A percentile compares a stretch with the other conserved stretches of the same genome.
phyloP scores from a whole-genome alignment of 2,888 invertebrate genomes.

The Bombyx huttoni region DNA sequence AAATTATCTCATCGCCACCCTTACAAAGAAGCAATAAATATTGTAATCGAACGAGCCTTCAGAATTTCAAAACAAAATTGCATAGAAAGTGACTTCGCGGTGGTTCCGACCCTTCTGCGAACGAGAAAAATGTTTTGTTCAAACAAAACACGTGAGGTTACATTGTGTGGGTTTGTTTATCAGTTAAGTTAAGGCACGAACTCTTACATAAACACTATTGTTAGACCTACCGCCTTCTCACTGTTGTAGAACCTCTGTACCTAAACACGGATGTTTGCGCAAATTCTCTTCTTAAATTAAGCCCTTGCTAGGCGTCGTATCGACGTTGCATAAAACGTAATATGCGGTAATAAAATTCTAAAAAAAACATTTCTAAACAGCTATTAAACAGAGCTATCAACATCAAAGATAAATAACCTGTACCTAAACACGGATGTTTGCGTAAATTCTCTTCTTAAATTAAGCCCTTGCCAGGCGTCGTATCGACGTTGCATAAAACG shows the following conservation, averaged over 20 bases:
- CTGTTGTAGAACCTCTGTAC: neutral
- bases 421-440: neutral
- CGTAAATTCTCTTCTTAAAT: neutral
- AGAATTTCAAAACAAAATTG: neutral
- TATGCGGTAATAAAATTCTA: neutral
- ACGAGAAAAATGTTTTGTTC: neutral
- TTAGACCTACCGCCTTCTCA: neutral
- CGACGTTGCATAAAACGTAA: neutral
- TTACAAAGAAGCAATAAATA: slow-evolving; percentile 1
- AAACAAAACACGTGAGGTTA: neutral
- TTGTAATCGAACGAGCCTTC: slow-evolving; percentile 2
- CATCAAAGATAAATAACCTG: slow-evolving; percentile 2
- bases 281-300: neutral
- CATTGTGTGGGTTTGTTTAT: neutral
- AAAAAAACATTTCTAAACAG: neutral
- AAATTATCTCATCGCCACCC: slow-evolving; percentile 2
- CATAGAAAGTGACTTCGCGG: neutral
- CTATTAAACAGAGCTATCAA: slow-evolving; percentile 1
- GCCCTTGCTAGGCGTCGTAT: neutral
- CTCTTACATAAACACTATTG: neutral
- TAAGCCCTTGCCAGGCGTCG: neutral
- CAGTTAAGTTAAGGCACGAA: neutral
- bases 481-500: slow-evolving; percentile 1
- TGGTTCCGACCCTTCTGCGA: neutral
- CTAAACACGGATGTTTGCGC: neutral